These are phyloP conservation scores for Gymnoscopelus braueri DNA, from an alignment of 2,797 vertebrate species.

Conservation along the genomic window DNA sequence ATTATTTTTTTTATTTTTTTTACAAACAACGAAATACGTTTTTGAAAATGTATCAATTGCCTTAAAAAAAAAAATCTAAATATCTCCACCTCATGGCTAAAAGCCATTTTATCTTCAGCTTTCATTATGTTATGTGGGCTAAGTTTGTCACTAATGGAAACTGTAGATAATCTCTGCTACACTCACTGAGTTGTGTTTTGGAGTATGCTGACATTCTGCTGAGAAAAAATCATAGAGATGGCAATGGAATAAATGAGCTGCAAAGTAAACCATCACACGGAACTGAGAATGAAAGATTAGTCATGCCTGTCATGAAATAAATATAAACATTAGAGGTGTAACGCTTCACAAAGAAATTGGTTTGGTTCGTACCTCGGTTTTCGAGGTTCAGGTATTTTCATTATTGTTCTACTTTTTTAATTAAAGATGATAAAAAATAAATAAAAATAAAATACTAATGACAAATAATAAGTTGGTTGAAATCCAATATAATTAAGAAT, in stretches of 20 bases:
- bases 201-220: slow-evolving; percentile 18
- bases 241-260: no score
- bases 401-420: no score
- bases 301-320: not conserved
- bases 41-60: no score
- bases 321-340: not conserved
- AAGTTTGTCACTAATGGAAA: not conserved
- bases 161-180: not conserved
- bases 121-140: slow-evolving; percentile 22
- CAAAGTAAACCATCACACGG: not conserved
- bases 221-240: slow-evolving; percentile 6
- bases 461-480: no score
- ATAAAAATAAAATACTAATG: no score
- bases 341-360: no score
- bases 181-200: slow-evolving; percentile 16
- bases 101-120: slow-evolving; percentile 2
- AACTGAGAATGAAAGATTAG: slow-evolving; percentile 1
- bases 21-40: no score
- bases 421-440: no score
- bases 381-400: no score
- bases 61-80: not conserved
- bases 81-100: slow-evolving; percentile 14
- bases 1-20: not conserved
- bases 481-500: no score
- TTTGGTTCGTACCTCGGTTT: no score